These are phyloP conservation scores for Polydesmus complanatus DNA, from an alignment of 2,888 invertebrate species.

Conservation along the genomic window DNA sequence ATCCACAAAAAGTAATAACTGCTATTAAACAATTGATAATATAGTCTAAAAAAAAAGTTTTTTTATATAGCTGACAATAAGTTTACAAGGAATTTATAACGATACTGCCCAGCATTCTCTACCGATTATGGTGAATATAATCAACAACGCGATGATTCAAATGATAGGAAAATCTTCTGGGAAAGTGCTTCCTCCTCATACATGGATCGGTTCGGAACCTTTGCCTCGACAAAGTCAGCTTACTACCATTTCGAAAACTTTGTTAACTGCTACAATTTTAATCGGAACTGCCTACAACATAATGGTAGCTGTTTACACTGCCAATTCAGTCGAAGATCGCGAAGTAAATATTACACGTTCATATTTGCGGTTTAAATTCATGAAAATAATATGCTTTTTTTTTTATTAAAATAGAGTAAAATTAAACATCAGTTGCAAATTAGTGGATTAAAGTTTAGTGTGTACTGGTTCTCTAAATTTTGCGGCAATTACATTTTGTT, in stretches of 20 bases:
- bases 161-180: neutral
- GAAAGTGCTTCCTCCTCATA: neutral
- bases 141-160: conserved; percentile 47
- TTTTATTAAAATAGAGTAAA: neutral
- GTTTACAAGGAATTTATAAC: conserved; percentile 48
- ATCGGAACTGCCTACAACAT: conserved; percentile 68
- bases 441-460: conserved; percentile 55
- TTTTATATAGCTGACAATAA: conserved; percentile 6
- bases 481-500: conserved; percentile 60
- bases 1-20: neutral
- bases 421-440: conserved; percentile 68
- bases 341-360: conserved; percentile 42
- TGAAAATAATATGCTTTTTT: neutral
- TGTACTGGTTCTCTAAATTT: conserved; percentile 33
- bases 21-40: neutral
- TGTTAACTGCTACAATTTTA: conserved; percentile 57
- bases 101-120: conserved; percentile 65
- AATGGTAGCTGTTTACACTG: conserved; percentile 59
- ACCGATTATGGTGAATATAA: conserved; percentile 56
- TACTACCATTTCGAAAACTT: conserved; percentile 53
- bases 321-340: conserved; percentile 67
- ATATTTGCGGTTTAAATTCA: conserved; percentile 9
- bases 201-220: neutral
- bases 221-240: conserved; percentile 57
- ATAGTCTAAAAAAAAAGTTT: neutral